These are phyloP conservation scores for Lottia scabra DNA, from an alignment of 2,888 invertebrate species.

Conservation along the genomic window DNA sequence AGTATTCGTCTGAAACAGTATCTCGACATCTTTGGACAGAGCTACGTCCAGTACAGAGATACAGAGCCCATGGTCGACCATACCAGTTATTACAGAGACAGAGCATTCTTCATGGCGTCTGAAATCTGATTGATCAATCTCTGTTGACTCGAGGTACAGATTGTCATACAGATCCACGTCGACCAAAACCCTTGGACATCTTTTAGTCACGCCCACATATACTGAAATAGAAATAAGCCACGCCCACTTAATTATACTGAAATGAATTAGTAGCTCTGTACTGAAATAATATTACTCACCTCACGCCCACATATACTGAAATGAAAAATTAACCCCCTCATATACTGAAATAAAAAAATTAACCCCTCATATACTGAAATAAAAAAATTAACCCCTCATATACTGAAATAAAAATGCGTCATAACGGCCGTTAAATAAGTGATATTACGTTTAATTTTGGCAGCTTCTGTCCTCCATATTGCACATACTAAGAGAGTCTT, in stretches of 20 bases:
- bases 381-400: too few relatives aligned
- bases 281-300: too few relatives aligned
- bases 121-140: not conserved
- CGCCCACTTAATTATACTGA: too few relatives aligned
- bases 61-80: not conserved
- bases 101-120: not conserved
- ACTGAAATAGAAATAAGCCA: not conserved
- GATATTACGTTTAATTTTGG: too few relatives aligned
- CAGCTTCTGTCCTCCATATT: too few relatives aligned
- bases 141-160: not conserved
- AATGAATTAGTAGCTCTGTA: too few relatives aligned
- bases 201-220: not conserved
- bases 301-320: not conserved
- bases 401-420: too few relatives aligned
- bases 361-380: too few relatives aligned
- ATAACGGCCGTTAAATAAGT: too few relatives aligned
- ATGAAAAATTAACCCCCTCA: too few relatives aligned
- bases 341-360: too few relatives aligned
- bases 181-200: not conserved
- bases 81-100: not conserved
- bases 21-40: not conserved
- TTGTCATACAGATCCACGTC: not conserved
- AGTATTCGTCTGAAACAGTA: not conserved
- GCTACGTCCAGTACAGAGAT: not conserved
- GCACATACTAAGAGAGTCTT: too few relatives aligned